Evolutionary conservation across 2,888 invertebrate genomes (phyloP).

Genomic region (Hypercompe scribonia): DNA sequence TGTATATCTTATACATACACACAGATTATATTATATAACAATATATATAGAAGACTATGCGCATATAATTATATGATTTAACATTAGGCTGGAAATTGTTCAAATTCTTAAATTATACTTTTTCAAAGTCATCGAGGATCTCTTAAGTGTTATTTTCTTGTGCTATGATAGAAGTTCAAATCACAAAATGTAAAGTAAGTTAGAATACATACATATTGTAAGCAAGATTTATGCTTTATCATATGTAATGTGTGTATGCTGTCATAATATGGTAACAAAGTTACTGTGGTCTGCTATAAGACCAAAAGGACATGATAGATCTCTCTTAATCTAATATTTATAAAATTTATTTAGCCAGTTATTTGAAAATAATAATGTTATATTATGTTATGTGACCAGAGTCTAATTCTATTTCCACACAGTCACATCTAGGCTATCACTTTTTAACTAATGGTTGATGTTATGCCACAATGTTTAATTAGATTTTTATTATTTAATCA

Average conservation of each 20-base stretch:
- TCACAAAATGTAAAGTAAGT: conserved; percentile 52
- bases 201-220: conserved; percentile 35
- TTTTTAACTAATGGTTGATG: conserved; percentile 23
- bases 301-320: conserved; percentile 25
- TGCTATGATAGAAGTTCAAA: conserved; percentile 59
- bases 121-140: conserved; percentile 44
- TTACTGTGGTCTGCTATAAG: conserved; percentile 37
- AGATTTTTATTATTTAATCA: conserved; percentile 36
- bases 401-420: not conserved
- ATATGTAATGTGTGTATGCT: conserved; percentile 26
- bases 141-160: conserved; percentile 47
- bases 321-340: conserved; percentile 25
- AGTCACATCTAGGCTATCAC: not conserved
- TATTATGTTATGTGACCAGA: not conserved
- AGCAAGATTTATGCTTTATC: conserved; percentile 35
- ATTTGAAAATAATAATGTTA: conserved; percentile 9
- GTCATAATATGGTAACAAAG: conserved; percentile 37
- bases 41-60: not conserved
- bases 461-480: conserved; percentile 32
- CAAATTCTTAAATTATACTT: conserved; percentile 34
- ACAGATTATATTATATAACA: not conserved
- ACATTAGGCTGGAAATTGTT: conserved; percentile 27
- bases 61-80: conserved; percentile 4
- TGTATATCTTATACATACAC: conserved; percentile 9
- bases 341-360: conserved; percentile 17